Evolutionary conservation across 1,140 invertebrate species (phyloP).

Genomic region (Pectinophora gossypiella): DNA sequence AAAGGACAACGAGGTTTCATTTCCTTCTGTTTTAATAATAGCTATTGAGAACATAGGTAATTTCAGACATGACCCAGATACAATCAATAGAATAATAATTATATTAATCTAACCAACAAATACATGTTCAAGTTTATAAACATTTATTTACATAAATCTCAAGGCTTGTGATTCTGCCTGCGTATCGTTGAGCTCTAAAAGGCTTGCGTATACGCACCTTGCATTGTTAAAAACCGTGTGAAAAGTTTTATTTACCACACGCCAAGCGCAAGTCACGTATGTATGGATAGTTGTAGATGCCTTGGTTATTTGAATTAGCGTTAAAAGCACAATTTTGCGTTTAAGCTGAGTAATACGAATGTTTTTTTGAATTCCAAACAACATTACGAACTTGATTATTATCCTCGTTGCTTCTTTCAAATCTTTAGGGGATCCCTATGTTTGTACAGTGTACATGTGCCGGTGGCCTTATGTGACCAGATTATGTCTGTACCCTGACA

Average conservation of each 20-base stretch:
- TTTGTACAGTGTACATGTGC: too few species aligned
- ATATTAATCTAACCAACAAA: background rate
- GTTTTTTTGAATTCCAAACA: too few species aligned
- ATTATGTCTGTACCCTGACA: too few species aligned
- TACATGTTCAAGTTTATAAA: background rate
- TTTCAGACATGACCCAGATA: background rate
- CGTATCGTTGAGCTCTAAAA: background rate
- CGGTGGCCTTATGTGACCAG: too few species aligned
- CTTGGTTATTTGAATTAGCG: too few species aligned
- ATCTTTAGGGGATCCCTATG: too few species aligned
- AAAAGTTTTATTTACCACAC: slow-evolving; percentile 19
- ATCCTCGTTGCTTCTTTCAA: too few species aligned
- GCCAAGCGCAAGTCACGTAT: too few species aligned
- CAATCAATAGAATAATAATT: background rate
- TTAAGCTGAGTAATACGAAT: too few species aligned
- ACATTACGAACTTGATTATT: too few species aligned
- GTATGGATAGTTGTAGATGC: too few species aligned
- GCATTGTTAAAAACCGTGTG: slow-evolving; percentile 1
- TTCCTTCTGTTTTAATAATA: background rate
- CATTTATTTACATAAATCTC: background rate
- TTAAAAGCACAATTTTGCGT: too few species aligned
- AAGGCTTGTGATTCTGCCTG: background rate
- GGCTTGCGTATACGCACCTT: slow-evolving; percentile 1
- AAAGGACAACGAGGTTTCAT: slow-evolving; percentile 17
- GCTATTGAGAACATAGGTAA: background rate